A percentile compares a stretch with the other conserved stretches of the same genome.
Evolutionary conservation across 2,797 vertebrate genomes (phyloP).

Genomic region (Coendou prehensilis): DNA sequence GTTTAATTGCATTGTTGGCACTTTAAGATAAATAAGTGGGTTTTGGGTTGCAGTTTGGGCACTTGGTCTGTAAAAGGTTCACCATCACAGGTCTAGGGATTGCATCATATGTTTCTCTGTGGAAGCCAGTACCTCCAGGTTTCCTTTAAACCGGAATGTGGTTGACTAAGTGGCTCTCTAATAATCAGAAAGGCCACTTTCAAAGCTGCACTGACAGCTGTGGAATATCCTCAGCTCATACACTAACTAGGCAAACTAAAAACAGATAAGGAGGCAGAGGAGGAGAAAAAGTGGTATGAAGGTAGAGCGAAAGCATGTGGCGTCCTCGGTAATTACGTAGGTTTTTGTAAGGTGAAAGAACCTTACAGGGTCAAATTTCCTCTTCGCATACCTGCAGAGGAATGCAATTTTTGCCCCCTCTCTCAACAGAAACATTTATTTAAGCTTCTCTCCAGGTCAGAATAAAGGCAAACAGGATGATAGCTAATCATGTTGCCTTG

Average conservation of each 20-base stretch:
- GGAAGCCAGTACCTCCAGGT: background rate
- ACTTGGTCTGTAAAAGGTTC: background rate
- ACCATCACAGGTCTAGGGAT: background rate
- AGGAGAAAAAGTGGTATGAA: background rate
- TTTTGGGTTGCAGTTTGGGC: background rate
- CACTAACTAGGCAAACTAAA: background rate
- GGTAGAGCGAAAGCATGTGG: background rate
- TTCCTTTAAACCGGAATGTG: slow-evolving; percentile 20
- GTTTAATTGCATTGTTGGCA: background rate
- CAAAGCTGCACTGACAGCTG: background rate
- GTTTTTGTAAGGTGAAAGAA: slow-evolving; percentile 13
- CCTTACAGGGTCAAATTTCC: background rate
- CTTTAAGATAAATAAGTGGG: background rate
- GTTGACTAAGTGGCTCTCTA: background rate
- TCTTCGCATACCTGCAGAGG: background rate
- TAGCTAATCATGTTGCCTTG: background rate
- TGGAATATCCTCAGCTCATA: background rate
- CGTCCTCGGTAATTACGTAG: background rate
- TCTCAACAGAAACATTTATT: slow-evolving; percentile 5
- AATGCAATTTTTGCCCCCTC: background rate
- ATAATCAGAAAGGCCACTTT: slow-evolving; percentile 28
- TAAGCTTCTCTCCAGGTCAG: background rate
- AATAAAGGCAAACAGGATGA: background rate
- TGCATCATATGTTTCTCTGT: background rate
- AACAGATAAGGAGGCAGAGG: background rate